Evolutionary conservation across 2,113 vertebrate species (phyloP), one percentile per base, ranked within the genome.

Genomic region (Ptyas mucosa): DNA sequence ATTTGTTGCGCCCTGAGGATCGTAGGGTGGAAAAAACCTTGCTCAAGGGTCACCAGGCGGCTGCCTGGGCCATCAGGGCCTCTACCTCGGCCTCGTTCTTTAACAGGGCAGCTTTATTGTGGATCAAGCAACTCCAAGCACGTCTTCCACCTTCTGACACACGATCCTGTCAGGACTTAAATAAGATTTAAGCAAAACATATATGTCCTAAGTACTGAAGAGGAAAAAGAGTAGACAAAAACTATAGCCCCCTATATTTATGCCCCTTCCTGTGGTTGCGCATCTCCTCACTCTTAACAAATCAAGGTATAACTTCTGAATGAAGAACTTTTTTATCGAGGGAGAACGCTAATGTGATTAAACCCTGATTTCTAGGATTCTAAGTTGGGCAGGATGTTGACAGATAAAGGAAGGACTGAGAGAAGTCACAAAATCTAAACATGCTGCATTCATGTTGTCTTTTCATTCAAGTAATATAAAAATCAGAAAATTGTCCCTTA

Each of bases 131-230:
- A n/a, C n/a, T n/a, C n/a, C n/a, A n/a, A n/a, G n/a, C n/a, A n/a
- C n/a, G n/a, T n/a, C n/a, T n/a, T n/a, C n/a, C n/a, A n/a, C n/a
- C n/a, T n/a, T n/a, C n/a, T n/a, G n/a, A n/a, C n/a, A n/a, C n/a
- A n/a, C n/a, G n/a, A n/a, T n/a, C n/a, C n/a, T n/a, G n/a, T n/a
- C n/a, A n/a, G n/a, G n/a, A n/a, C n/a, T n/a, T n/a, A n/a, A n/a
- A n/a, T n/a, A n/a, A n/a, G n/a, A n/a, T n/a, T n/a, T n/a, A n/a
- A 55, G 39, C 85, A 39, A 0, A 3, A 34, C 1, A 52, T 92
- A 34, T 49, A 91, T 43, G 10, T 39, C 39, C 34, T 58, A 20
- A 58, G 23, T 26, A 20, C 6, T 49, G 23, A 49, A 89, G 43
- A 89, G 43, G 21, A 39, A 58, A 89, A 23, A 26, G 69, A 81